These are phyloP conservation scores for Virgularia gustaviana DNA, from an alignment of 92 coral and sea anemone species.

Conservation along the genomic window DNA sequence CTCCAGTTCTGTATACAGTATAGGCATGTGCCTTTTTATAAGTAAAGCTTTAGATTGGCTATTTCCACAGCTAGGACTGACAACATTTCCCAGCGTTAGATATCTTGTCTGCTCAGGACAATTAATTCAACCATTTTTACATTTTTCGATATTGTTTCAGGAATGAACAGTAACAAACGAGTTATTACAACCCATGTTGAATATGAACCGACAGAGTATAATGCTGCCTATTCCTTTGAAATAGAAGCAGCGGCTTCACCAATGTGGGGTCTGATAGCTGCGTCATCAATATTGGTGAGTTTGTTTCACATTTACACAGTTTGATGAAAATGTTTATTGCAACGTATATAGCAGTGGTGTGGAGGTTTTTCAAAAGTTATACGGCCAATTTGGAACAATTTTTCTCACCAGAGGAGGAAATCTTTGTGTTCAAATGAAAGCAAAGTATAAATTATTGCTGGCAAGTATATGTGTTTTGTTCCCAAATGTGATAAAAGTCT, in stretches of 20 bases:
- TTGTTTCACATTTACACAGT: not conserved
- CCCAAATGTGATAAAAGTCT: too few relatives aligned
- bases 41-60: too few relatives aligned
- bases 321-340: not conserved
- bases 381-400: too few relatives aligned
- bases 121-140: not conserved
- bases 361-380: not conserved
- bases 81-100: not conserved
- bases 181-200: constrained; percentile 70
- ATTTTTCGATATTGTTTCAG: constrained; percentile 40
- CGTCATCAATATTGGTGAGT: constrained; percentile 73
- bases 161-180: constrained; percentile 86
- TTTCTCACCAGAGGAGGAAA: too few relatives aligned
- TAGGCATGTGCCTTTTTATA: too few relatives aligned
- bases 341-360: not conserved
- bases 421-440: too few relatives aligned
- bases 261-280: constrained; percentile 89
- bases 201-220: constrained; percentile 83
- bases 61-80: too few relatives aligned
- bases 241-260: constrained; percentile 96
- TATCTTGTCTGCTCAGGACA: not conserved
- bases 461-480: too few relatives aligned
- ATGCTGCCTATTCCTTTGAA: constrained; percentile 89
- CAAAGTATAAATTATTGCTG: too few relatives aligned
- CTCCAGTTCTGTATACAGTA: too few relatives aligned